phyloP scores from a whole-genome alignment of 2,113 vertebrate species.

The Macquaria ambigua region DNA sequence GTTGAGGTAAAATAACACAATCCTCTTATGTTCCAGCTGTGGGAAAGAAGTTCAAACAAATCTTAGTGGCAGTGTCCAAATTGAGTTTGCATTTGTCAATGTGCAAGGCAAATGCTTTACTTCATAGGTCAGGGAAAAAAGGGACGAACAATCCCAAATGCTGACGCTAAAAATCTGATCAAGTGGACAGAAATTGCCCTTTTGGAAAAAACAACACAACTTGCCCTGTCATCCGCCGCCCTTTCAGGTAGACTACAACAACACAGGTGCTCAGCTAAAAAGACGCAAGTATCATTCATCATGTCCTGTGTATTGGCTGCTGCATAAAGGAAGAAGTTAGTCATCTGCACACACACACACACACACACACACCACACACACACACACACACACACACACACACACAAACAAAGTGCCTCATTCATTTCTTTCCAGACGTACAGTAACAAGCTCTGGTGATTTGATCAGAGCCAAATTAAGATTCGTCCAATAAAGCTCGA shows the following conservation, averaged over 20 bases:
- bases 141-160: background rate
- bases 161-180: background rate
- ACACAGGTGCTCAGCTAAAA: slow-evolving; percentile 25
- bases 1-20: background rate
- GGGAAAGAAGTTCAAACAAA: slow-evolving; percentile 3
- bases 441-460: slow-evolving; percentile 58
- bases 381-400: slow-evolving; percentile 14
- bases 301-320: slow-evolving; percentile 6
- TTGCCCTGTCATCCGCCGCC: background rate
- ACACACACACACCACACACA: background rate
- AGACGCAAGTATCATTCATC: slow-evolving; percentile 10
- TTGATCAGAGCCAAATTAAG: slow-evolving; percentile 72
- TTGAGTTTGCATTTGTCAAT: slow-evolving; percentile 1
- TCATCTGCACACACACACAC: background rate
- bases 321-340: slow-evolving; percentile 23
- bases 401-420: slow-evolving; percentile 23
- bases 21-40: background rate
- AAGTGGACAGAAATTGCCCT: background rate
- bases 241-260: background rate
- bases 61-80: background rate
- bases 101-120: background rate
- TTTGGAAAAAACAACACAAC: background rate
- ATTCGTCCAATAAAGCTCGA: slow-evolving; percentile 64
- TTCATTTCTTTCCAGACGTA: slow-evolving; percentile 39
- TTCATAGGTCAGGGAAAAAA: background rate